These are phyloP conservation scores for Lemur catta DNA, from an alignment of 2,797 vertebrate genomes.

Conservation along the genomic window DNA sequence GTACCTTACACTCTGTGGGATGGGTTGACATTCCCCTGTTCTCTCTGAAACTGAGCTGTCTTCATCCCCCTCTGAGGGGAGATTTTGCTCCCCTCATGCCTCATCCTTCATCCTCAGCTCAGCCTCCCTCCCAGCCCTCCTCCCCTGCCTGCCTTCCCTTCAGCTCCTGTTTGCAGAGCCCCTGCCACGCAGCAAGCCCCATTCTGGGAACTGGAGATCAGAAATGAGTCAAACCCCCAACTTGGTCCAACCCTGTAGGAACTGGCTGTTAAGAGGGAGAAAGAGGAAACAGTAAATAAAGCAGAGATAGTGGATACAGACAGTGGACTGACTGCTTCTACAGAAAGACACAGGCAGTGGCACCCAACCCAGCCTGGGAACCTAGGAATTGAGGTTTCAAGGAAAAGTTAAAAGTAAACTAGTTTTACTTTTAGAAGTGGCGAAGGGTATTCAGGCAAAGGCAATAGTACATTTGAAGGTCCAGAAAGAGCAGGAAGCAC, in stretches of 20 bases:
- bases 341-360: neutral
- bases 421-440: constrained; percentile 3
- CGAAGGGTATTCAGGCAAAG: neutral
- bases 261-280: neutral
- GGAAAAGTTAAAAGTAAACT: neutral
- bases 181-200: neutral
- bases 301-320: neutral
- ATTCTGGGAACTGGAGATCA: neutral
- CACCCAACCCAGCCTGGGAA: neutral
- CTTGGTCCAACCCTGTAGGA: neutral
- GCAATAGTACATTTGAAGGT: neutral
- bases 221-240: neutral
- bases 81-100: neutral
- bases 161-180: neutral
- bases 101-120: neutral
- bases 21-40: neutral
- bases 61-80: neutral
- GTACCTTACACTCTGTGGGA: neutral
- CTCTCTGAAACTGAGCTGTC: neutral
- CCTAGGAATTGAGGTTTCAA: neutral
- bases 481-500: neutral
- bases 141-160: neutral
- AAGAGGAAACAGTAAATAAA: neutral
- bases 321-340: neutral
- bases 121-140: neutral